Conservation (phyloP, 2,113 vertebrate genomes). For the Origma solitaria region DNA sequence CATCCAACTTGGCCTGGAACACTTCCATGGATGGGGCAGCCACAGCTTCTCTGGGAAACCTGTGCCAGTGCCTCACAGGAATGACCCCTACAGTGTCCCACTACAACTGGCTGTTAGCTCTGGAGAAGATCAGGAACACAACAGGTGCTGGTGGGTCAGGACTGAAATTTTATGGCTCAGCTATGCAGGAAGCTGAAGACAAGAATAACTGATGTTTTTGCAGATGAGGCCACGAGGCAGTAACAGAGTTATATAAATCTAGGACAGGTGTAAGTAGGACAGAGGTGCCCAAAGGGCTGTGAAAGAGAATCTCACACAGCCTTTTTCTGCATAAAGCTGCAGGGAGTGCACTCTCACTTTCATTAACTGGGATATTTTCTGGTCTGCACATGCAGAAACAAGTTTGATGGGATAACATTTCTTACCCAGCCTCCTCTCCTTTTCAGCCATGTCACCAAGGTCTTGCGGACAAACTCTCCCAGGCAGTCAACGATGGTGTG, state of each 20-base stretch:
- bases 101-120: not conserved
- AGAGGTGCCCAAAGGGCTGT: not conserved
- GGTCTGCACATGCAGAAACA: not conserved
- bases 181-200: not conserved
- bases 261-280: not conserved
- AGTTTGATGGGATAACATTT: not conserved
- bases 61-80: not conserved
- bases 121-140: not conserved
- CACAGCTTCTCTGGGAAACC: not conserved
- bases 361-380: not conserved
- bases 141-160: not conserved
- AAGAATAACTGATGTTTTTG: not conserved
- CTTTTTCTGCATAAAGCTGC: not conserved
- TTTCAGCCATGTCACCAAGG: slow-evolving; percentile 85
- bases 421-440: slow-evolving; percentile 95
- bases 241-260: not conserved
- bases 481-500: slow-evolving; percentile 94
- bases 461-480: slow-evolving; percentile 95
- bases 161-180: not conserved
- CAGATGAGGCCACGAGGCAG: not conserved
- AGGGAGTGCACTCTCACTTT: not conserved
- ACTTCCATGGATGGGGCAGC: not conserved
- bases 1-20: not conserved
- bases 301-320: not conserved
- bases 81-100: not conserved